Percentiles rank a stretch among this genome's conserved stretches.
phyloP scores from a whole-genome alignment of 2,113 vertebrate species.

The Asarcornis scutulata region DNA sequence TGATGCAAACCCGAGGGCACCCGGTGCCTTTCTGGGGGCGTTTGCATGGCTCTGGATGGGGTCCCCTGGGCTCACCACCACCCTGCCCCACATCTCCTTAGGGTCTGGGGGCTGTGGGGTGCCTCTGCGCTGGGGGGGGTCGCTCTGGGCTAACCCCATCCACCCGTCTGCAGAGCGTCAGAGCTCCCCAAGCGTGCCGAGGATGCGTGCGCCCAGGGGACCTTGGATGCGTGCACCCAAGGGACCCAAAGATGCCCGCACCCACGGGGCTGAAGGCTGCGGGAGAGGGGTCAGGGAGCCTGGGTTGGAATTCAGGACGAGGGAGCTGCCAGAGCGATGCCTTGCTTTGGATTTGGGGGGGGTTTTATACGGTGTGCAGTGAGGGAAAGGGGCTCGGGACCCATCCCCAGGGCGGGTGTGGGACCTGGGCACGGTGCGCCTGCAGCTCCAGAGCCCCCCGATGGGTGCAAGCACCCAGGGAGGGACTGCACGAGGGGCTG shows the following conservation, averaged over 20 bases:
- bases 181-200: accelerated
- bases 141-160: background rate
- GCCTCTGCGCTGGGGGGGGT: background rate
- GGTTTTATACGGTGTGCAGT: accelerated
- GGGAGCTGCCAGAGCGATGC: background rate
- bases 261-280: background rate
- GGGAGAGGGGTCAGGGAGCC: background rate
- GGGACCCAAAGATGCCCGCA: background rate
- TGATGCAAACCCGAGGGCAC: accelerated
- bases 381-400: background rate
- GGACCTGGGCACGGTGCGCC: background rate
- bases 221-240: too few relatives aligned
- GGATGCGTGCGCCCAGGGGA: background rate
- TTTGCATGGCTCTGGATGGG: background rate
- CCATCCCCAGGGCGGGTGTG: background rate
- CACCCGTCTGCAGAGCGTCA: accelerated
- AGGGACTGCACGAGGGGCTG: background rate
- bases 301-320: background rate
- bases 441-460: background rate
- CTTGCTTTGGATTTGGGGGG: too few relatives aligned
- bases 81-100: background rate
- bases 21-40: background rate
- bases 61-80: too few relatives aligned
- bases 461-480: too few relatives aligned
- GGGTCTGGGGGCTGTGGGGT: background rate